Percentiles rank a stretch among this genome's conserved stretches.
Evolutionary conservation across 2,888 invertebrate species (phyloP).

Genomic region (Poecilus cupreus): DNA sequence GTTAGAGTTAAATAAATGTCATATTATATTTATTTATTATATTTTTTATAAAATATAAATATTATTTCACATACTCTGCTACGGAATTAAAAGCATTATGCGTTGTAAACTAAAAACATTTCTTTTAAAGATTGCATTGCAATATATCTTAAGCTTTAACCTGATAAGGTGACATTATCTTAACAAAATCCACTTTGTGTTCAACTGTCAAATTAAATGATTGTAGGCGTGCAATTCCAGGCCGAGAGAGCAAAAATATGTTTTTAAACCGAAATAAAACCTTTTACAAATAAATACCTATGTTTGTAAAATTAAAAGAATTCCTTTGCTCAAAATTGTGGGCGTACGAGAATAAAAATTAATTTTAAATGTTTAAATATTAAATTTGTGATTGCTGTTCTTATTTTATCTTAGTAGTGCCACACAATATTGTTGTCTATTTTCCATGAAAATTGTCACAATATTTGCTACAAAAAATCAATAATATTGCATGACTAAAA

Average conservation of each 20-base stretch:
- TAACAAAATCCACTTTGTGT: slow-evolving; percentile 17
- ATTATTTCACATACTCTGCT: not conserved
- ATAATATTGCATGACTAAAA: no score
- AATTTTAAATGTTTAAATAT: no score
- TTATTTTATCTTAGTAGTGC: no score
- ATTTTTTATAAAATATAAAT: not conserved
- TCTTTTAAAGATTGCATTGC: no score
- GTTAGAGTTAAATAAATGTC: not conserved
- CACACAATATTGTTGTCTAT: no score
- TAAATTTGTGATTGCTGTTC: no score
- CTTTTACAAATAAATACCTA: slow-evolving; percentile 11
- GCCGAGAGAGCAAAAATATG: slow-evolving; percentile 21
- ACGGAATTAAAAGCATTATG: no score
- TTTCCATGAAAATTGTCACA: no score
- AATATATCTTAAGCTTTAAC: slow-evolving; percentile 16
- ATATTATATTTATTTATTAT: not conserved
- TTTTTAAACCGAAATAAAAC: not conserved
- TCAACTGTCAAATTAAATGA: slow-evolving; percentile 43
- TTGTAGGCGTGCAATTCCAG: not conserved
- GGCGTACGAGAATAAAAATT: no score
- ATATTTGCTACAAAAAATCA: no score
- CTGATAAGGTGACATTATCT: slow-evolving; percentile 15
- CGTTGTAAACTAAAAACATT: no score
- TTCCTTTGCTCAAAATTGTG: not conserved
- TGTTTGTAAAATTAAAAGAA: not conserved